Evolutionary conservation across 2,888 invertebrate genomes (phyloP).

Genomic region (Sepioteuthis lessoniana): DNA sequence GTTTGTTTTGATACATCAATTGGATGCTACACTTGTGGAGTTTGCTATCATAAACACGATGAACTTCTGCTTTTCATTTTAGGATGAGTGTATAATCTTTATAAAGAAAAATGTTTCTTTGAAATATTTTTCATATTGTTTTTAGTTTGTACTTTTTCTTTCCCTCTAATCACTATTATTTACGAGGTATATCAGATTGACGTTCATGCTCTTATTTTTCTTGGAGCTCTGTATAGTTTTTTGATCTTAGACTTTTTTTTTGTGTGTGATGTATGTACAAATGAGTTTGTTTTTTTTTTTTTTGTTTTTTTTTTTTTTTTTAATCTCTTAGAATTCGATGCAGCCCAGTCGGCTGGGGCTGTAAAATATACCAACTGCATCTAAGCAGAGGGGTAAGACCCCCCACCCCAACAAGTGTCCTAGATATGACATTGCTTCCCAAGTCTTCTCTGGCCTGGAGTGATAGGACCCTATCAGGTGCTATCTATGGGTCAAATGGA

Average conservation of each 20-base stretch:
- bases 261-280: no score
- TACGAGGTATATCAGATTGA: neutral
- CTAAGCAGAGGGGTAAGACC: no score
- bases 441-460: no score
- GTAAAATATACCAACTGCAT: no score
- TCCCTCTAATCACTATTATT: neutral
- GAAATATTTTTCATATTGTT: neutral
- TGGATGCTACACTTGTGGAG: neutral
- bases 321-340: no score
- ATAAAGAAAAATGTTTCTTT: neutral
- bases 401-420: no score
- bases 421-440: no score
- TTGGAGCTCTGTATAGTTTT: neutral
- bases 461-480: no score
- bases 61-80: neutral
- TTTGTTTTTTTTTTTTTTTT: no score
- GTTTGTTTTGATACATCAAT: neutral
- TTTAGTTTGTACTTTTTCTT: neutral
- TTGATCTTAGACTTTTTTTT: neutral
- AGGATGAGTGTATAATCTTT: neutral
- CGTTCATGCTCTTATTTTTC: neutral
- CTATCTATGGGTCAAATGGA: no score
- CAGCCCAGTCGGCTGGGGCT: no score
- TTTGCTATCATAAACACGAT: neutral
- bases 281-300: no score